Conservation (phyloP, 2,888 invertebrate species). For the Myopa testacea region DNA sequence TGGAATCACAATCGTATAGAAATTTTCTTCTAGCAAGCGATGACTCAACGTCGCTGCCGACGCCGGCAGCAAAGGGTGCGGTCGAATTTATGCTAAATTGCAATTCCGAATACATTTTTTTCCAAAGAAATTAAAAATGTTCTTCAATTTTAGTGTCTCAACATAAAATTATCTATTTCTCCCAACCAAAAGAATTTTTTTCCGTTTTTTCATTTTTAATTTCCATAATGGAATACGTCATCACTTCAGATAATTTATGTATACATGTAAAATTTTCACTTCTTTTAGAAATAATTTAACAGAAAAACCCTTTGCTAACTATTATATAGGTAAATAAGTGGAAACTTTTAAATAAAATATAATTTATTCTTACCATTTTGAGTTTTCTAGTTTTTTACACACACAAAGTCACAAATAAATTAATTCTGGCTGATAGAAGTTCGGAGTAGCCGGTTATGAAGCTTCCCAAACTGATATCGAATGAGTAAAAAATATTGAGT, state of each 20-base stretch:
- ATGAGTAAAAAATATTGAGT: conserved; percentile 67
- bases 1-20: not conserved
- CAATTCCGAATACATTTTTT: not conserved
- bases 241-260: not conserved
- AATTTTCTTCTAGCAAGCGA: conserved; percentile 6
- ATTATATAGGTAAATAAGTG: conserved; percentile 2
- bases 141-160: not conserved
- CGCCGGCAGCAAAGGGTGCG: conserved; percentile 31
- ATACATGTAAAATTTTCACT: conserved; percentile 7
- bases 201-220: not conserved
- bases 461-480: conserved; percentile 77
- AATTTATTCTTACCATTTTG: conserved; percentile 63
- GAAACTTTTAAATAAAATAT: not conserved
- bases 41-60: conserved; percentile 30
- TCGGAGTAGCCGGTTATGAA: conserved; percentile 76
- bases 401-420: conserved; percentile 58
- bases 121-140: not conserved
- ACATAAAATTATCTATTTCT: not conserved
- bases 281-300: not conserved
- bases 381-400: conserved; percentile 53
- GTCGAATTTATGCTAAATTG: not conserved
- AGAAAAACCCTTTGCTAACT: not conserved
- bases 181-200: not conserved
- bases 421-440: conserved; percentile 60
- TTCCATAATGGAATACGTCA: conserved; percentile 13